Evolutionary conservation across 2,888 invertebrate genomes (phyloP), one percentile per base, ranked within the genome.

Genomic region (Diaprepes abbreviatus): DNA sequence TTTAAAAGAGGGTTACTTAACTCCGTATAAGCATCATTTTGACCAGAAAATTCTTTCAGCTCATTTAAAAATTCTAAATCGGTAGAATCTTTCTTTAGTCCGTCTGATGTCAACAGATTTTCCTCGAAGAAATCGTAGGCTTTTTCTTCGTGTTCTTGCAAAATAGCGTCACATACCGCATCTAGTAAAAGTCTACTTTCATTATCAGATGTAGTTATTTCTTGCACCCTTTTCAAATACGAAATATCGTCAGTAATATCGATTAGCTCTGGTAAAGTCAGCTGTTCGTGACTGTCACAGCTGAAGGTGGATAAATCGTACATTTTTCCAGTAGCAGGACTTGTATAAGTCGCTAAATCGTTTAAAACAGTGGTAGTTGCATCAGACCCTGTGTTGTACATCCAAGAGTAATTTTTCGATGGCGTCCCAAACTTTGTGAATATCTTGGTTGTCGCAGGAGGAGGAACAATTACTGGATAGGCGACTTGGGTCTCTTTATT

Each of bases 111-210:
- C 3, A 24, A 5, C 24, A 24, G 16, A 28, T 7, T 3, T 10
- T 19, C 38, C 14, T 50, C 16, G 21, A 55, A 21, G 17, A 33
- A 16, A 5, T 40, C 12, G 17, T n/a, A n/a, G 10, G 35, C 10
- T n/a, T 36, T 58, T 12, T 66, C 52, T 1, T 66, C 59, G 21
- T 66, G 50, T 40, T 72, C 70, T n/a, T 63, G 68, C 28, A 77
- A 57, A 40, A 77, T 74, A 2, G 75, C 76, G 36, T 77, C 75
- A 36, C 77, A 77, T 12, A 76, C 70, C 0, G 75, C 74, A 54
- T 77, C 76, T 9, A 76, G 59, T 58, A 77, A 59, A 12, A 71
- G 36, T 28, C 68, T 40, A 21, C 59, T 57, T 35, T 73, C 73
- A 14, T 33, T 21, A 43, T 74, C 71, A 4, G 55, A 59, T 24